phyloP scores from a whole-genome alignment of 2,797 vertebrate genomes.

The Poeciliopsis paucimaculata region DNA sequence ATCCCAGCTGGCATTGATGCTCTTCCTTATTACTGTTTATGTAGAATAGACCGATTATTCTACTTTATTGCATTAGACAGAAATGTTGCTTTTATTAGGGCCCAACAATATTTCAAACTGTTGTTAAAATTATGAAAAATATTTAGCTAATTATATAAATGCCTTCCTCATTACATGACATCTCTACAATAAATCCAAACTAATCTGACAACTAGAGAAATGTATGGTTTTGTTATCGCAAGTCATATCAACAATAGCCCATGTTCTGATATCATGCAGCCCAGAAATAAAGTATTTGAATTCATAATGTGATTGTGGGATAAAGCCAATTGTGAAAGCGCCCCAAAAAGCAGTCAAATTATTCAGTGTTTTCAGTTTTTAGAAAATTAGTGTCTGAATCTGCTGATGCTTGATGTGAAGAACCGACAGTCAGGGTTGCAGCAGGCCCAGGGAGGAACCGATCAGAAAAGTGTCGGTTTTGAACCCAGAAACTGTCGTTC shows the following conservation, averaged over 20 bases:
- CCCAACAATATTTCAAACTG: not conserved
- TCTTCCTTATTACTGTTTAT: not conserved
- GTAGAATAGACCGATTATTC: not conserved
- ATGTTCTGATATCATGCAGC: not conserved
- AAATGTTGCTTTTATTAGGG: not conserved
- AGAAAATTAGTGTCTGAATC: not conserved
- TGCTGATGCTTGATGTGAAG: not conserved
- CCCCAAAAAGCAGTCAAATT: not conserved
- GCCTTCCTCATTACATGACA: not conserved
- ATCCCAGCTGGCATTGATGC: not conserved
- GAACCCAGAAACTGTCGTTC: not conserved
- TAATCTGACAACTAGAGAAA: not conserved
- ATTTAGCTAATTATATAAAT: not conserved
- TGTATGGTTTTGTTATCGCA: not conserved
- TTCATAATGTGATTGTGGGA: not conserved
- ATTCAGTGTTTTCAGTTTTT: not conserved
- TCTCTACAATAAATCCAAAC: not conserved
- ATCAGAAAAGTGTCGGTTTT: not conserved
- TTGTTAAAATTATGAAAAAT: not conserved
- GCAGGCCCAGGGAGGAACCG: not conserved
- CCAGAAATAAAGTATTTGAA: not conserved
- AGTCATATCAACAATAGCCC: not conserved
- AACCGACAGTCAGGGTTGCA: not conserved
- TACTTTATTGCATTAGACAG: not conserved
- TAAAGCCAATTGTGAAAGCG: not conserved